A percentile compares a stretch with the other conserved stretches of the same genome.
Evolutionary conservation across 2,113 vertebrate genomes (phyloP).

Genomic region (Pelvicachromis taeniatus): DNA sequence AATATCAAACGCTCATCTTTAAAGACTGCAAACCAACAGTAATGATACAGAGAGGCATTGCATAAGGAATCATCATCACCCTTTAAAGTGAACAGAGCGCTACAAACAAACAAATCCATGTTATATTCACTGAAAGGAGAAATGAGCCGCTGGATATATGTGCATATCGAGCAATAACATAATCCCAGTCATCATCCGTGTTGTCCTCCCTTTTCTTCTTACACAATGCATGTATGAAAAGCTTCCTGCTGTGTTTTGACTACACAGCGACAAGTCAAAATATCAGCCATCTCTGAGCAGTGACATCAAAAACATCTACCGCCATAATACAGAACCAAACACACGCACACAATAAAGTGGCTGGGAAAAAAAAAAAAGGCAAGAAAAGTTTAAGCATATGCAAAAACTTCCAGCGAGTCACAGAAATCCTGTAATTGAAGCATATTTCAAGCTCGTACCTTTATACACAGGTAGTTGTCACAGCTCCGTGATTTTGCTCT

Average conservation of each 20-base stretch:
- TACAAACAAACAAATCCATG: background rate
- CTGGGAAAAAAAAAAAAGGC: background rate
- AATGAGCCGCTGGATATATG: background rate
- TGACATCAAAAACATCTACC: slow-evolving; percentile 10
- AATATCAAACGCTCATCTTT: background rate
- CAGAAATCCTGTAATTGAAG: background rate
- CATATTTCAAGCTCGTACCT: slow-evolving; percentile 58
- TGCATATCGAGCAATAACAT: background rate
- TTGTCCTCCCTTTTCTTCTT: background rate
- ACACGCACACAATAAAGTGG: background rate
- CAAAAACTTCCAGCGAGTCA: background rate
- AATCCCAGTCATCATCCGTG: background rate
- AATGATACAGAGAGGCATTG: background rate
- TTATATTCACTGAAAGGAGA: background rate
- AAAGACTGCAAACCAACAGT: background rate
- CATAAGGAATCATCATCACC: background rate
- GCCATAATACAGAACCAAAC: background rate
- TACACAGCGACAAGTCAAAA: slow-evolving; percentile 1
- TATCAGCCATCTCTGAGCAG: slow-evolving; percentile 7
- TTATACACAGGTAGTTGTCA: slow-evolving; percentile 72
- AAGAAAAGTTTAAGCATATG: background rate
- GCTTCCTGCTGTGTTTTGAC: slow-evolving; percentile 19
- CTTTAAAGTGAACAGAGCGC: background rate
- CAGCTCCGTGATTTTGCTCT: slow-evolving; percentile 71
- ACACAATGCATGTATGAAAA: background rate